Evolutionary conservation across 92 coral and sea anemone genomes (phyloP).

Genomic region (Paragorgia papillata): DNA sequence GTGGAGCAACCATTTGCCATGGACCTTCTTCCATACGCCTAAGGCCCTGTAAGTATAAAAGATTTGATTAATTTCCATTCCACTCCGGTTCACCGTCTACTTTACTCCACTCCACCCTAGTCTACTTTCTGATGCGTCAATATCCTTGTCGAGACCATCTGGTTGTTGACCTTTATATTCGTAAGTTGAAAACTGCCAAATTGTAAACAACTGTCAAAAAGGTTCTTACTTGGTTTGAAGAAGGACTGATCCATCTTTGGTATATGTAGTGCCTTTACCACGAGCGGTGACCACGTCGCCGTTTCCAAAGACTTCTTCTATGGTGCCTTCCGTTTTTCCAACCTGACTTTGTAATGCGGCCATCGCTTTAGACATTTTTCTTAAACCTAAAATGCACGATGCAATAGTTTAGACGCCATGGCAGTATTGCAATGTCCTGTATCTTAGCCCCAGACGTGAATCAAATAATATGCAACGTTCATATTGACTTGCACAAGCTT

Average conservation of each 20-base stretch:
- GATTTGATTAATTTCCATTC: neutral
- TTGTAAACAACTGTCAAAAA: too few relatives aligned
- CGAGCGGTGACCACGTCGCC: constrained; percentile 16
- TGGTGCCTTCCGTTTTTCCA: neutral
- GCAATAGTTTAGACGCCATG: too few relatives aligned
- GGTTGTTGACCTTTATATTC: too few relatives aligned
- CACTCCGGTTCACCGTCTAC: neutral
- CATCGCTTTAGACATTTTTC: constrained; percentile 4
- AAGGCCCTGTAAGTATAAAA: neutral
- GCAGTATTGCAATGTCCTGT: too few relatives aligned
- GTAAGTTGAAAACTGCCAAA: too few relatives aligned
- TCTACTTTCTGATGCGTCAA: too few relatives aligned
- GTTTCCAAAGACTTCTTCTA: constrained; percentile 22
- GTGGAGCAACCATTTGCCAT: constrained; percentile 8
- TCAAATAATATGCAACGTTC: too few relatives aligned
- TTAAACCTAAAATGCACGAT: neutral
- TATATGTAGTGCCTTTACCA: constrained; percentile 19
- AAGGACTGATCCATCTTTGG: constrained; percentile 27
- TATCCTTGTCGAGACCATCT: too few relatives aligned
- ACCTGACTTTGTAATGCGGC: constrained; percentile 18
- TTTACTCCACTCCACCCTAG: too few relatives aligned
- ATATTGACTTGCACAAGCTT: too few relatives aligned
- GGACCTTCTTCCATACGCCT: constrained; percentile 16
- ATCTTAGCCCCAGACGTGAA: too few relatives aligned
- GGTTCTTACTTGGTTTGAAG: neutral